Base-by-base conservation (phyloP, 2,113 vertebrate species). In the Atrichornis clamosus region DNA sequence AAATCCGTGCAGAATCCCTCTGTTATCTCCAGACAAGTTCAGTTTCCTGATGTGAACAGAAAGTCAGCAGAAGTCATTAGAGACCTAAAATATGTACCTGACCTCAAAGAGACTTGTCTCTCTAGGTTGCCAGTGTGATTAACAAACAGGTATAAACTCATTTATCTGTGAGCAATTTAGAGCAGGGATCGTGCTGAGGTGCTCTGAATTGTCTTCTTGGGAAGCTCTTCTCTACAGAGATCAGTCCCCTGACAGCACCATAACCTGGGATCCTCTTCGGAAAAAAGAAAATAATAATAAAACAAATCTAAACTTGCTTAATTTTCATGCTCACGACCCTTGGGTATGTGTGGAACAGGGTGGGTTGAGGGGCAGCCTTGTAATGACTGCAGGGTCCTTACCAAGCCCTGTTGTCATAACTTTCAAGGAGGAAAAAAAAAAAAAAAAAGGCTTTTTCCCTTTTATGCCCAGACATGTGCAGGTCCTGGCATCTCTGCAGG, bases 381-480 rank as follows among this genome's bases (percentile, higher is more conserved):
- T 92, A 56, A 85, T 47, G 78, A 50, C 60, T 56, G 87, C 72
- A 3, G 83, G 69, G 67, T 67, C 50, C 90, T 83, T 83, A 49
- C 78, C 94, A 96, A 95, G 65, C 20, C 56, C 65, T 77, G 59
- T 35, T 64, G 88, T 69, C 89, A 55, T 90, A 73, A 96, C 87
- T 74, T 96, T 97, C 84, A 93, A 93, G 93, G 80, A 95, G 35
- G 55, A 13, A 16, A 14, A 33, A 67, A 84, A 70, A 56, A 90
- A 69, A 67, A 44, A 58, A 70, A 52, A 46, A 70, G 8, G 7
- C 7, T 77, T 65, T 79, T 87, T 93, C 73, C 50, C 65, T 93
- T 96, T 97, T 94, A 65, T 90, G 55, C 88, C 84, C 68, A 95
- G 52, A 78, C 91, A 90, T 87, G 39, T 72, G 41, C 82, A 92